A percentile compares a stretch with the other conserved stretches of the same genome.
Evolutionary conservation across 2,797 vertebrate species (phyloP).

Genomic region (Thripadectes ignobilis): DNA sequence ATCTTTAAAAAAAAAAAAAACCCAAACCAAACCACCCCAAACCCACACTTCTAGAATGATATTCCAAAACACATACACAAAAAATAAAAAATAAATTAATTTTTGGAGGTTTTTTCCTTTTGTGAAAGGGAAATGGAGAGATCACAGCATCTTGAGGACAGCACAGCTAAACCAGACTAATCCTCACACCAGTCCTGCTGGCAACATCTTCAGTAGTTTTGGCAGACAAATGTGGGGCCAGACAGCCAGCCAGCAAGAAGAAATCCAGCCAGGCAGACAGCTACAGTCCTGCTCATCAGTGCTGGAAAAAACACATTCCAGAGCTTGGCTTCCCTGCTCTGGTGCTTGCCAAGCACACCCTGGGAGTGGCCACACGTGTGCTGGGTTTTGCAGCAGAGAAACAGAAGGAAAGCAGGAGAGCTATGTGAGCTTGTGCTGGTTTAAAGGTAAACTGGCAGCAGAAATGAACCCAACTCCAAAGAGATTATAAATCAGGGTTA

Average conservation of each 20-base stretch:
- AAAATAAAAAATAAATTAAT: not conserved
- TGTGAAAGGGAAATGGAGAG: not conserved
- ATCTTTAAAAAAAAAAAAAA: not conserved
- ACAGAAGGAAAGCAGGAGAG: not conserved
- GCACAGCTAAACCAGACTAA: conserved; percentile 29
- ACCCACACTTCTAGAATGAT: not conserved
- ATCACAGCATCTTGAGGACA: not conserved
- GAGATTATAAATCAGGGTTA: no score
- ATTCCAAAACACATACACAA: not conserved
- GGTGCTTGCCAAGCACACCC: conserved; percentile 14
- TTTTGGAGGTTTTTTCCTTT: not conserved
- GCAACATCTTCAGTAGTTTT: not conserved
- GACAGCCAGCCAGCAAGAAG: not conserved
- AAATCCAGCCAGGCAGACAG: conserved; percentile 35
- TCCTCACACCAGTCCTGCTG: conserved; percentile 17
- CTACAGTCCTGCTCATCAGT: not conserved
- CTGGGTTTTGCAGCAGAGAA: not conserved
- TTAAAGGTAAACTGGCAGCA: no score
- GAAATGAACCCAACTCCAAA: no score
- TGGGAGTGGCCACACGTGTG: conserved; percentile 20
- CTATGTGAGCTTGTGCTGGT: not conserved
- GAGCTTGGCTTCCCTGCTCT: not conserved
- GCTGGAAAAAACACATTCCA: conserved; percentile 10
- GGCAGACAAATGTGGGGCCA: not conserved
- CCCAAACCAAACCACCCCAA: not conserved